phyloP scores from a whole-genome alignment of 2,888 invertebrate genomes.

The Megaustenia siamemsis region DNA sequence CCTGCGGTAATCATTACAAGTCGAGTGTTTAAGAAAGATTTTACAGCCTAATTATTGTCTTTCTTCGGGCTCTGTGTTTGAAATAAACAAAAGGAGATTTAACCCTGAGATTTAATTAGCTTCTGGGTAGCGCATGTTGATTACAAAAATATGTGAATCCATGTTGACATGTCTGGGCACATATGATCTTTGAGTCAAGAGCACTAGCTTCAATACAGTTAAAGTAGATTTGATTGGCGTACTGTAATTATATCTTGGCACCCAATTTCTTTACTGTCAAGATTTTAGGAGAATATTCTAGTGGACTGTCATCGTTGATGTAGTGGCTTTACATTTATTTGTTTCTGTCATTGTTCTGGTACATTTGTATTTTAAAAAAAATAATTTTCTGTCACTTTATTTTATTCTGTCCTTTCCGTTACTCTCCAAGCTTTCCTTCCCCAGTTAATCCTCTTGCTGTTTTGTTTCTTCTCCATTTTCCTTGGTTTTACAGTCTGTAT shows the following conservation, averaged over 20 bases:
- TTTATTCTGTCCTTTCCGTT: neutral
- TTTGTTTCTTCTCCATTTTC: too few species aligned
- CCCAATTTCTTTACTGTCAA: neutral
- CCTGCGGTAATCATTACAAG: conserved; percentile 33
- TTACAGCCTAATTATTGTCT: conserved; percentile 19
- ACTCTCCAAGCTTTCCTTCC: neutral
- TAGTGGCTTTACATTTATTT: neutral
- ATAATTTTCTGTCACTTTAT: neutral
- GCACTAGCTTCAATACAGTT: neutral
- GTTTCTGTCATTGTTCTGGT: neutral
- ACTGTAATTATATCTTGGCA: neutral
- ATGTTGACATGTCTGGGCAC: conserved; percentile 1
- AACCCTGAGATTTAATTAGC: conserved; percentile 12
- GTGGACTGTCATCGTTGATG: too few species aligned
- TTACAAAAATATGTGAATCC: conserved; percentile 17
- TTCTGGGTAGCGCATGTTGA: conserved; percentile 7
- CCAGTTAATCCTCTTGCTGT: too few species aligned
- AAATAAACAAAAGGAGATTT: neutral
- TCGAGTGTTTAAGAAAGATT: conserved; percentile 15
- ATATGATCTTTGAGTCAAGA: conserved; percentile 16
- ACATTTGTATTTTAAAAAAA: neutral
- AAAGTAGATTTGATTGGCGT: neutral
- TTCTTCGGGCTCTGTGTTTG: neutral
- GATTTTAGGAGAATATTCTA: neutral
- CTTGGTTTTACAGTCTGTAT: too few species aligned